Evolutionary conservation across 2,113 vertebrate species (phyloP), one percentile per base, ranked within the genome.

Genomic region (Entelurus aequoreus): DNA sequence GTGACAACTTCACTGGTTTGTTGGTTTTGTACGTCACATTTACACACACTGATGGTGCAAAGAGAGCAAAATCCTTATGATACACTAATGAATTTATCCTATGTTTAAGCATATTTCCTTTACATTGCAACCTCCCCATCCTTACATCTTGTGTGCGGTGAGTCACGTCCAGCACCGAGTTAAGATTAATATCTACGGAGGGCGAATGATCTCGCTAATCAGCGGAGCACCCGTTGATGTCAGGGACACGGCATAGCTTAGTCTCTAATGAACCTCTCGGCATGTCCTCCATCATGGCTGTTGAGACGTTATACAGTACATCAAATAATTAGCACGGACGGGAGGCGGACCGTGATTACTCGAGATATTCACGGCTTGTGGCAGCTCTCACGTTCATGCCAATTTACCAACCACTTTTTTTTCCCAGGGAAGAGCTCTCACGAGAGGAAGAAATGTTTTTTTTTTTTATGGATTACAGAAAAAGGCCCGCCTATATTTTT

Each of bases 181-280:
- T 63, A 40, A 35, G 70, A 69, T 80, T 66, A 60, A 72, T 77
- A 78, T 46, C 58, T 44, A 44, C 3, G 21, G 62, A 66, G 60
- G 79, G 21, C 36, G 49, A 63, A 50, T 62, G 54, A 7, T 52
- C 6, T 65, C 51, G 13, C 71, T 66, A 66, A 67, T 78, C 68
- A 62, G 16, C 2, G 0, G 7, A 60, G 36, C 47, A 48, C 13
- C 12, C 64, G 50, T 54, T 65, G 52, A 71, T 66, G 68, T 59
- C 71, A 69, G 37, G 10, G 65, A 60, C 49, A 9, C 5, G 47
- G 40, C 56, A 16, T 50, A 68, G 49, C 48, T 50, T 21, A 1
- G 44, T 58, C 61, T 53, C 51, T 57, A 62, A 72, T 62, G 61
- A 70, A 69, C 47, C 48, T 57, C 6, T 13, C 12, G 40, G 53